Conservation (phyloP, 2,113 vertebrate genomes). For the Aplodontia rufa region DNA sequence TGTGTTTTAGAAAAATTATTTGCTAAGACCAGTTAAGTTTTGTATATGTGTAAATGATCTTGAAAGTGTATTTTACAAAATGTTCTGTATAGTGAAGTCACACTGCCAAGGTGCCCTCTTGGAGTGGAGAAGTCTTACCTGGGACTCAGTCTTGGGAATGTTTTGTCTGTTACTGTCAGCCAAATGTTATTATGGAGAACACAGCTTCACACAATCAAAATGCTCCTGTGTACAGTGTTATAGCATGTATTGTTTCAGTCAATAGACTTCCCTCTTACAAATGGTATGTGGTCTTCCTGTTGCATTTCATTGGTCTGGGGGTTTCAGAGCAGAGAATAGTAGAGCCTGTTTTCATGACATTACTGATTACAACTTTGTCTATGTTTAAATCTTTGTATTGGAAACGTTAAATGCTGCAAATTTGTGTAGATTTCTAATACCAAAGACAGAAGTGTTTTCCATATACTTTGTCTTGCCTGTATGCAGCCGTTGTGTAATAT, state of each 20-base stretch:
- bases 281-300: slow-evolving; percentile 38
- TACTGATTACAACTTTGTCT: slow-evolving; percentile 45
- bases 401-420: slow-evolving; percentile 51
- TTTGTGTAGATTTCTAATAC: slow-evolving; percentile 74
- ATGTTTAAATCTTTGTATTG: slow-evolving; percentile 57
- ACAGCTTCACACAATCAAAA: neutral
- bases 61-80: slow-evolving; percentile 57
- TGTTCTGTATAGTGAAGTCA: slow-evolving; percentile 52
- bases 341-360: slow-evolving; percentile 6
- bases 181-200: neutral
- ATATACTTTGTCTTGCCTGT: slow-evolving; percentile 65
- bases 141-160: neutral
- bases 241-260: slow-evolving; percentile 13
- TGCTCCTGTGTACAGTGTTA: neutral
- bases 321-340: neutral
- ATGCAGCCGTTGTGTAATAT: slow-evolving; percentile 49
- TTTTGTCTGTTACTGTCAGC: slow-evolving; percentile 31
- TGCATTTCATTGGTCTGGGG: slow-evolving; percentile 57
- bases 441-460: slow-evolving; percentile 75
- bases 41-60: slow-evolving; percentile 75
- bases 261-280: neutral
- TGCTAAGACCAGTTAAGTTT: slow-evolving; percentile 55
- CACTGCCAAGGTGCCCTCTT: neutral
- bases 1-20: slow-evolving; percentile 66
- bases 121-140: slow-evolving; percentile 51